These are phyloP conservation scores for Maniola hyperantus DNA, from an alignment of 2,888 invertebrate species.

Conservation along the genomic window DNA sequence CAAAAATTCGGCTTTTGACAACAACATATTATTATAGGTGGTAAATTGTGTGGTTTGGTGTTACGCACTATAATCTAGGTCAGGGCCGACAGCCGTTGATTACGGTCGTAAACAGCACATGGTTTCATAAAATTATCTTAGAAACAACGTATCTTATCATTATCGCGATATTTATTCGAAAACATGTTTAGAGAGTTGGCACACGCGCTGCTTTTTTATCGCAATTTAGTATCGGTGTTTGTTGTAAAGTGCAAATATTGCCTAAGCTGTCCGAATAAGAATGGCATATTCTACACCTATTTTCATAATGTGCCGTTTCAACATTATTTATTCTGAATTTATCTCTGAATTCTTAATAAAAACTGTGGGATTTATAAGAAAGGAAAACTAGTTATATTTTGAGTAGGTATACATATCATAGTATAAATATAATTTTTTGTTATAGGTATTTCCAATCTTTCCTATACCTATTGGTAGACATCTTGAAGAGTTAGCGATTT, in stretches of 20 bases:
- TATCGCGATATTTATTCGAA: conserved; percentile 13
- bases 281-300: background rate
- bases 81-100: conserved; percentile 37
- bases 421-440: too few species aligned
- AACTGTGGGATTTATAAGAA: too few species aligned
- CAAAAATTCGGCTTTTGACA: background rate
- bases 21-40: conserved; percentile 14
- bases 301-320: background rate
- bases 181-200: conserved; percentile 17
- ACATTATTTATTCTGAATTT: too few species aligned
- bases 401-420: too few species aligned
- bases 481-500: too few species aligned
- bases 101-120: conserved; percentile 35
- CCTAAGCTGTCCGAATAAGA: background rate
- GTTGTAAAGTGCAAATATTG: conserved; percentile 10
- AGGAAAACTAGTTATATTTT: too few species aligned
- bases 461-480: too few species aligned
- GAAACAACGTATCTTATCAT: conserved; percentile 41
- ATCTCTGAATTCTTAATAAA: too few species aligned
- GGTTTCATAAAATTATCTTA: conserved; percentile 40
- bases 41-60: conserved; percentile 27
- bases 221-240: background rate
- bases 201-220: conserved; percentile 17
- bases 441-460: too few species aligned
- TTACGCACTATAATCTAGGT: conserved; percentile 40